Evolutionary conservation across 2,888 invertebrate genomes (phyloP).

Genomic region (Sialis lutaria): DNA sequence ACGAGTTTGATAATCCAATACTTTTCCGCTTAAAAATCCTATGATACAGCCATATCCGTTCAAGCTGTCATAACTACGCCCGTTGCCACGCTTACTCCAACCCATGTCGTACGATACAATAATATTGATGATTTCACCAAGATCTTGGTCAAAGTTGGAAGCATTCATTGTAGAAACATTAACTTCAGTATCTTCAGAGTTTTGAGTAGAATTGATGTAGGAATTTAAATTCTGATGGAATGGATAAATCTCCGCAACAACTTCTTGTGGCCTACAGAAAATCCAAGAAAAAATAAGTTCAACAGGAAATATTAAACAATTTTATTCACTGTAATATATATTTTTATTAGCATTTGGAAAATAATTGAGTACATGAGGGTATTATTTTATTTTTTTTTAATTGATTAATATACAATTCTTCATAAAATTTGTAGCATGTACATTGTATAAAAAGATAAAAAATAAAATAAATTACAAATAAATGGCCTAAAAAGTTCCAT

Average conservation of each 20-base stretch:
- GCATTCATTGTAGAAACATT: not conserved
- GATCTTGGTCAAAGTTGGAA: slow-evolving; percentile 10
- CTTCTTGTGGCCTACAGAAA: too few relatives aligned
- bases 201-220: not conserved
- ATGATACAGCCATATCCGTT: slow-evolving; percentile 14
- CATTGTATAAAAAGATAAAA: too few relatives aligned
- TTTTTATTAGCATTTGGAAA: too few relatives aligned
- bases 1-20: slow-evolving; percentile 12
- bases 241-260: not conserved
- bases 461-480: too few relatives aligned
- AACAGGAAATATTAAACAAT: too few relatives aligned
- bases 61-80: slow-evolving; percentile 12
- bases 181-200: not conserved
- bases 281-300: too few relatives aligned
- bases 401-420: too few relatives aligned
- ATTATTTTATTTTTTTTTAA: too few relatives aligned
- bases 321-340: too few relatives aligned
- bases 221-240: not conserved
- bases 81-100: slow-evolving; percentile 13
- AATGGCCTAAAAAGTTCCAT: too few relatives aligned
- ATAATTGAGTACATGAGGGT: too few relatives aligned
- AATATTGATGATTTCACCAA: slow-evolving; percentile 12
- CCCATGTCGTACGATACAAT: slow-evolving; percentile 15
- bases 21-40: slow-evolving; percentile 12
- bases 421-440: too few relatives aligned